A percentile compares a stretch with the other conserved stretches of the same genome.
These are phyloP conservation scores for Capreolus pygargus DNA, from an alignment of 2,113 vertebrate genomes.

Conservation along the genomic window DNA sequence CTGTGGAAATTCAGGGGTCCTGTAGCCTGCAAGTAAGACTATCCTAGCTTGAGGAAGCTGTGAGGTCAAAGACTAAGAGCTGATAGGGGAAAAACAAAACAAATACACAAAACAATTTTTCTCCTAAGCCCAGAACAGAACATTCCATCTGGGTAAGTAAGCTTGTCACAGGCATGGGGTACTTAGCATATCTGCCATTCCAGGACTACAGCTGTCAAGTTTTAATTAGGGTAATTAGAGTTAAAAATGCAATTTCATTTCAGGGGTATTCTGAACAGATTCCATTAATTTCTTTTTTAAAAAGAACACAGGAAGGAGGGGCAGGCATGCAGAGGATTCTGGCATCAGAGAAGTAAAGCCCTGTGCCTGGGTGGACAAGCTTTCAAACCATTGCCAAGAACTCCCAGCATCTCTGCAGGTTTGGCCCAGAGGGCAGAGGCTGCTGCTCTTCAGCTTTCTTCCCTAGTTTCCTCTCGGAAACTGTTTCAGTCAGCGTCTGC, in stretches of 20 bases:
- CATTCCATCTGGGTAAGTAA: constrained; percentile 56
- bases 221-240: constrained; percentile 77
- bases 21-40: not conserved
- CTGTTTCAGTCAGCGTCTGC: not conserved
- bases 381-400: constrained; percentile 50
- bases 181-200: constrained; percentile 70
- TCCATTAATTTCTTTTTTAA: constrained; percentile 54
- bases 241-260: constrained; percentile 73
- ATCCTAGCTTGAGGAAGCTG: not conserved
- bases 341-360: constrained; percentile 35
- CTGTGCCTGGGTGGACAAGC: not conserved
- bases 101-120: constrained; percentile 15
- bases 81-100: not conserved
- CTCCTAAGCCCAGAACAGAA: constrained; percentile 51
- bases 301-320: constrained; percentile 47
- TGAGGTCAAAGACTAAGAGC: constrained; percentile 38
- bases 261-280: constrained; percentile 65
- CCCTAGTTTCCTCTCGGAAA: not conserved
- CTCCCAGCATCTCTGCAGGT: constrained; percentile 9
- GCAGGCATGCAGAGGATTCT: constrained; percentile 11
- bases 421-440: not conserved
- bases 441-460: constrained; percentile 12
- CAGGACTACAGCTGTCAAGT: constrained; percentile 64
- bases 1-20: not conserved
- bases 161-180: constrained; percentile 54